These are phyloP conservation scores for Darevskia mixta DNA, from an alignment of 2,797 vertebrate genomes.

Conservation along the genomic window DNA sequence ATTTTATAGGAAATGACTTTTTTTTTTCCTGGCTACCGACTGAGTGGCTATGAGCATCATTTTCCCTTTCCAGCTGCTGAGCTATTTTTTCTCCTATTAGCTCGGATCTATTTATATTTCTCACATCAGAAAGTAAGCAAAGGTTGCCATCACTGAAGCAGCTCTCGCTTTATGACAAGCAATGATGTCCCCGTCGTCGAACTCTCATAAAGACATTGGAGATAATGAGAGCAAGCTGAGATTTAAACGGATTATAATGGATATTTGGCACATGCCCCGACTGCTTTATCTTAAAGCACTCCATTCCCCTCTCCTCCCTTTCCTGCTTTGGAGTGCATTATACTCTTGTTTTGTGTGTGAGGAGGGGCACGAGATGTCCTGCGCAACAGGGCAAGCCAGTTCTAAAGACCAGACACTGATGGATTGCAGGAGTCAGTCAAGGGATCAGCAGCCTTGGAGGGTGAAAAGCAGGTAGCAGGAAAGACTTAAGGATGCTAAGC, in stretches of 20 bases:
- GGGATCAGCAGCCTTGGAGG: constrained; percentile 27
- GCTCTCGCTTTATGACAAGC: constrained; percentile 65
- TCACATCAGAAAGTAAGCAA: constrained; percentile 58
- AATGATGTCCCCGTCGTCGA: constrained; percentile 41
- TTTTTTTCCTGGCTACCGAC: constrained; percentile 68
- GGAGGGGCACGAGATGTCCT: neutral
- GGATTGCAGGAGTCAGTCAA: constrained; percentile 47
- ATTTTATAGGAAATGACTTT: constrained; percentile 69
- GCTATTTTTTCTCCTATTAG: constrained; percentile 64
- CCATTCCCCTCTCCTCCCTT: neutral
- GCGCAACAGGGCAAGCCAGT: constrained; percentile 17
- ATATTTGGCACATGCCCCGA: constrained; percentile 16
- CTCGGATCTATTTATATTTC: constrained; percentile 70
- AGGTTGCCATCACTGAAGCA: constrained; percentile 48
- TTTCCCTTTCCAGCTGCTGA: constrained; percentile 72
- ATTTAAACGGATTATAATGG: constrained; percentile 36
- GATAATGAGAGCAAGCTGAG: constrained; percentile 37
- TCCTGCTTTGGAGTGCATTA: constrained; percentile 4
- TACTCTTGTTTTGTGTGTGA: constrained; percentile 29
- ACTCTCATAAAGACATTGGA: constrained; percentile 48
- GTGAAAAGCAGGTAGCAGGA: constrained; percentile 40
- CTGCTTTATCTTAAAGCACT: constrained; percentile 5
- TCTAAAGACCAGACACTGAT: constrained; percentile 38
- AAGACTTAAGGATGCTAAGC: constrained; percentile 41
- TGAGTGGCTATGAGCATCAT: constrained; percentile 62